Conservation (phyloP, 2,113 vertebrate species). For the Cryptomyrus ogoouensis region DNA sequence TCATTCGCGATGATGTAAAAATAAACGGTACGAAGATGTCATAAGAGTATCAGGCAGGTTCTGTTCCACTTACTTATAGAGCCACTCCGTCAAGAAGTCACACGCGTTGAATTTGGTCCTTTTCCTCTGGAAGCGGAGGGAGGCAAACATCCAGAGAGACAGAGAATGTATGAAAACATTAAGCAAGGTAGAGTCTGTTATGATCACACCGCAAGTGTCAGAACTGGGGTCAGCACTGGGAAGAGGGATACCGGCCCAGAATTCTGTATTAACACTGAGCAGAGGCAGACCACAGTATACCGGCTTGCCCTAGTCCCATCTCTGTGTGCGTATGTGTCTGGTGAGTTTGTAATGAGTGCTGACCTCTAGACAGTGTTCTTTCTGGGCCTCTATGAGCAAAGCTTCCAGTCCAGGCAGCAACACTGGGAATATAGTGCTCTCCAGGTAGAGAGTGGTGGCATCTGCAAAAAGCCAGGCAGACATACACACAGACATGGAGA, state of each 20-base stretch:
- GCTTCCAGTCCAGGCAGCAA: slow-evolving; percentile 74
- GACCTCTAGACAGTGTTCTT: slow-evolving; percentile 75
- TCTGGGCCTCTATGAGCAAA: slow-evolving; percentile 67
- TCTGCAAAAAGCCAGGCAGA: slow-evolving; percentile 49
- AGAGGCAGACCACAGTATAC: neutral
- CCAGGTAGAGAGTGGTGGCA: slow-evolving; percentile 62
- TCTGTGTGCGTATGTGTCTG: neutral
- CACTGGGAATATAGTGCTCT: slow-evolving; percentile 70
- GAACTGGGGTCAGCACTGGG: neutral
- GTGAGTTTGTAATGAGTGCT: slow-evolving; percentile 31
- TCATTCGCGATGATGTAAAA: neutral
- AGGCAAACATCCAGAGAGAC: neutral
- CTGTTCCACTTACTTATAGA: slow-evolving; percentile 84
- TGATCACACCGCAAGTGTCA: neutral
- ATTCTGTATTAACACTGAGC: neutral
- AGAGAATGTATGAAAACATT: neutral
- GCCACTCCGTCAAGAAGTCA: slow-evolving; percentile 84
- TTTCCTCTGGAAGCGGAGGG: slow-evolving; percentile 68
- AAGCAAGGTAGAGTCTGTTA: neutral
- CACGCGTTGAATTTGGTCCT: slow-evolving; percentile 74
- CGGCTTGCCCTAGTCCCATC: neutral
- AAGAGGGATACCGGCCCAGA: neutral
- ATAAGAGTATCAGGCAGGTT: neutral
- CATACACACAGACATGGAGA: neutral
- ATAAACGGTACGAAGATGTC: neutral